These are phyloP conservation scores for Okapia johnstoni DNA, from an alignment of 2,113 vertebrate genomes.

Conservation along the genomic window DNA sequence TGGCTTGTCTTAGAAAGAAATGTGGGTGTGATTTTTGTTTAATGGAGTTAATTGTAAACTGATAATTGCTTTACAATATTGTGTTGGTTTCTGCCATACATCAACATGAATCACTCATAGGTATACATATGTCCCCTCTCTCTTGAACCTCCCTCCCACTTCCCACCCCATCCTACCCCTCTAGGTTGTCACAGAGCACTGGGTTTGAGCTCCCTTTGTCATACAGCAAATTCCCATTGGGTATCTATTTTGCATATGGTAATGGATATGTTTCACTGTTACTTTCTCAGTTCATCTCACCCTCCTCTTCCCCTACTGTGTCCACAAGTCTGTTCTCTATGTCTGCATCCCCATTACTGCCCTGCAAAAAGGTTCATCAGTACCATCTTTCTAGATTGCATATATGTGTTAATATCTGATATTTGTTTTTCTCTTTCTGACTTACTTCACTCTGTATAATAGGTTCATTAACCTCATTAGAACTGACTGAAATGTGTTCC, in stretches of 20 bases:
- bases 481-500: background rate
- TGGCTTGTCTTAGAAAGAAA: background rate
- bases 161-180: background rate
- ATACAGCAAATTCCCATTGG: background rate
- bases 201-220: background rate
- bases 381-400: background rate
- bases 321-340: background rate
- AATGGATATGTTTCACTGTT: background rate
- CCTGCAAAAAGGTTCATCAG: background rate
- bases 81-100: background rate
- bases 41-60: background rate
- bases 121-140: background rate
- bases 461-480: background rate
- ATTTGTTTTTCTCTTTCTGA: background rate
- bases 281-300: background rate
- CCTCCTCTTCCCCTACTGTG: background rate
- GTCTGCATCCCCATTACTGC: background rate
- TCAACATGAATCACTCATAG: background rate
- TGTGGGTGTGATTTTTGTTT: background rate
- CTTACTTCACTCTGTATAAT: background rate
- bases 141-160: background rate
- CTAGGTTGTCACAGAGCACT: background rate
- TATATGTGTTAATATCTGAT: background rate
- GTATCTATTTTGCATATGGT: background rate
- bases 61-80: background rate